Evolutionary conservation across 2,113 vertebrate genomes (phyloP), one percentile per base, ranked within the genome.

Genomic region (Herpetotheres cachinnans): DNA sequence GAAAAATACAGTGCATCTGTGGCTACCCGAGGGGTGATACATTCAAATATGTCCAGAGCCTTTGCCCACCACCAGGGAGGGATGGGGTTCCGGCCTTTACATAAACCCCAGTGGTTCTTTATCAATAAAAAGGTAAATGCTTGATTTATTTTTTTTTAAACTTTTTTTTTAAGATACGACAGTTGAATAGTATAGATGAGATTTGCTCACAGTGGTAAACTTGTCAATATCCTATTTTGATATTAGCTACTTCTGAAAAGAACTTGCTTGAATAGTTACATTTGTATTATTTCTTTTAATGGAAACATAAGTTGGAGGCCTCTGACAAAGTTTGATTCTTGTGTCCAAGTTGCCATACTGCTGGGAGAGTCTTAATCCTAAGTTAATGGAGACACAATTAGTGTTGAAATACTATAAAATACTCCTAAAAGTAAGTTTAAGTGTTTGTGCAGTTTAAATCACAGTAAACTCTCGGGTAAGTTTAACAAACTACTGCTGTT

Each of bases 91-190:
- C 98, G 98, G 79, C 99, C 99, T 1, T 97, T 99, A 30, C 99
- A 99, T 95, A 99, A 99, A 97, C 99, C 99, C 20, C 98, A 99
- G 95, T 99, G 99, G 99, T 98, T 99, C 47, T 77, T 98, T n/a
- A 98, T 99, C 95, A 98, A 82, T 96, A 99, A 98, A 97, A 99
- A 99, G 99, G 99, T 99, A 97, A 98, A 54, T 46, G 36, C 17
- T 52, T 54, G 3, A 2, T 26, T 29, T 19, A 6, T 38, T 49
- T 54, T 3, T 19, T 18, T 6, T 10, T 44, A 16, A 8, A 9
- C 6, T 12, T 7, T 19, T n/a, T 21, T n/a, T 10, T 9, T 46
- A 5, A 20, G 30, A 2, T 58, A 6, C 22, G 38, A 40, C 9
- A 46, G 0, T 25, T 58, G 25, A n/a, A 4, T 65, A n/a, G 10